A percentile compares a stretch with the other conserved stretches of the same genome.
These are phyloP conservation scores for Calcarius lapponicus DNA, from an alignment of 2,797 vertebrate species.

Conservation along the genomic window DNA sequence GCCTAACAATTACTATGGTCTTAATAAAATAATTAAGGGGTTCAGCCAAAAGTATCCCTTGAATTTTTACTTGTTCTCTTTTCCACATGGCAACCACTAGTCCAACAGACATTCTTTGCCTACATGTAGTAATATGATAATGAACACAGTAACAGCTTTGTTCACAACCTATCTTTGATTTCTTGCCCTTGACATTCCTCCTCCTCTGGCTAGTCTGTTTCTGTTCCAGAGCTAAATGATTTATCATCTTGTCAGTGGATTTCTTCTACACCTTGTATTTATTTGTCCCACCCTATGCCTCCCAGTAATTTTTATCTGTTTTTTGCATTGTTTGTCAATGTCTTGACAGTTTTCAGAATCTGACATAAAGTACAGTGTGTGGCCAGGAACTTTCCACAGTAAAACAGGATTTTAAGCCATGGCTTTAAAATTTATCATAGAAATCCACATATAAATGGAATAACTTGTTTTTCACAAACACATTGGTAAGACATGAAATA, in stretches of 20 bases:
- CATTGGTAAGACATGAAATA: not conserved
- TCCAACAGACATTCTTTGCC: not conserved
- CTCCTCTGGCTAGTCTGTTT: not conserved
- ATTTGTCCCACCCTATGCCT: not conserved
- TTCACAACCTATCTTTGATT: slow-evolving; percentile 28
- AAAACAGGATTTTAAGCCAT: not conserved
- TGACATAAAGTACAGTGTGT: not conserved
- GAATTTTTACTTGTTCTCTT: not conserved
- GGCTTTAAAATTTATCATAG: not conserved
- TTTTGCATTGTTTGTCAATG: not conserved
- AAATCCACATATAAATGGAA: not conserved
- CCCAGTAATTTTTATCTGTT: not conserved
- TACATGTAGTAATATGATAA: not conserved
- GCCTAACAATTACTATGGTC: not conserved
- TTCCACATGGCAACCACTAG: not conserved
- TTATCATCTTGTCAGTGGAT: slow-evolving; percentile 15
- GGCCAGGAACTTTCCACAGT: not conserved
- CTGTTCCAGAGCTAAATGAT: slow-evolving; percentile 25
- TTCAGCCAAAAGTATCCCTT: not conserved
- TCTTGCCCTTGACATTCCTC: slow-evolving; percentile 36
- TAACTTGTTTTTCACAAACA: not conserved
- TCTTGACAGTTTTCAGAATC: not conserved
- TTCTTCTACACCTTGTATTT: slow-evolving; percentile 11
- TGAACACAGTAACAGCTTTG: slow-evolving; percentile 3
- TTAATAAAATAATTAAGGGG: not conserved